Base-by-base conservation (phyloP, 1,140 invertebrate genomes). In the Mactra quadrangularis region DNA sequence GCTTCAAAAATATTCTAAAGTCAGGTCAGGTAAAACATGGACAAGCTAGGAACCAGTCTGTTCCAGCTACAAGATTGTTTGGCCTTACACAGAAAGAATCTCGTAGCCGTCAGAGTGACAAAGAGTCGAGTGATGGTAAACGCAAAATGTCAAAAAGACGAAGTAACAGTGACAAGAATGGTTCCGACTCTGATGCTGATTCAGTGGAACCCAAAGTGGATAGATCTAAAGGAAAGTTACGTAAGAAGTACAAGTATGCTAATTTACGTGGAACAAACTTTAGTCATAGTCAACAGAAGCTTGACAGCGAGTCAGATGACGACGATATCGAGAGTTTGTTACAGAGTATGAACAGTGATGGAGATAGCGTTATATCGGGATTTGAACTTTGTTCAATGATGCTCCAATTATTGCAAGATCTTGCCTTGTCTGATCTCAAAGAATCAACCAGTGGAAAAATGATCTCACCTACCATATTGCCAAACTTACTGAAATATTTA, bases 321-420 rank as follows among this genome's bases (percentile, higher is more conserved):
- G 79, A 75, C 52, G 79, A 82, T 50, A 72, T 82, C 19, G 57
- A 41, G 17, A 19, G 2, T 19, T 38, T 82, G 59, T 47, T 82
- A 15, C 74, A 66, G 53, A 74, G 57, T n/a, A 53, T 74, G 45
- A 74, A 64, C 53, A 38, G 52, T 53, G 41, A 71, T 3, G 41
- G 64, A 1, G 22, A 74, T 45, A 79, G 38, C 29, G 29, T 45
- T 22, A 82, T 38, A 31, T 64, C 70, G 1, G 79, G 70, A 45
- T 75, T 75, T 33, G 78, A 90, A 31, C 66, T 90, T 1, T 88
- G 84, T 41, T 29, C 82, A 29, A 55, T 91, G 25, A 81, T 91
- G 22, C 47, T 91, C 3, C 72, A 84, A 45, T 60, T 91, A 0
- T 47, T 91, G n/a, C 74, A 76, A 22, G 83, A 87, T 2, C 55